Conservation (phyloP, 2,888 invertebrate genomes). For the Amitus sp. region DNA sequence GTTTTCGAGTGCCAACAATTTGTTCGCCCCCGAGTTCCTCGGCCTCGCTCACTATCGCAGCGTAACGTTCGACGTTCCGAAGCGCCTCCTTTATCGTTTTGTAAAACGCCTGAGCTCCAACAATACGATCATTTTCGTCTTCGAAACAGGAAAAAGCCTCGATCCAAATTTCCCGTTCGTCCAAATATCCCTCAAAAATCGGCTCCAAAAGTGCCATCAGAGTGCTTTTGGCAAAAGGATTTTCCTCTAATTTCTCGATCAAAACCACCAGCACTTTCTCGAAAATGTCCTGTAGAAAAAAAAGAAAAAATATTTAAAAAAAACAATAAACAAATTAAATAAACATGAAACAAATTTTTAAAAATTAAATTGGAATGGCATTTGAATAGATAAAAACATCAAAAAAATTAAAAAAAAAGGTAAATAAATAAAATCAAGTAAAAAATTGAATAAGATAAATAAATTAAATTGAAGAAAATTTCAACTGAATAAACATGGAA, state of each 20-base stretch:
- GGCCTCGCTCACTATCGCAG: slow-evolving; percentile 42
- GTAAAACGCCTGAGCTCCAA: slow-evolving; percentile 52
- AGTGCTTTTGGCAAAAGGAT: slow-evolving; percentile 66
- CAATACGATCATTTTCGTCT: slow-evolving; percentile 43
- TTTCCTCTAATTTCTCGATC: slow-evolving; percentile 43
- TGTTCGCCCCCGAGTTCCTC: slow-evolving; percentile 47
- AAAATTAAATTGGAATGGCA: too few species aligned
- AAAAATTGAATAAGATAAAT: too few species aligned
- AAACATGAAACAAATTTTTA: too few species aligned
- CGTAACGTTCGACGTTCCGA: slow-evolving; percentile 50
- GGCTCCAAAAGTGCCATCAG: slow-evolving; percentile 71
- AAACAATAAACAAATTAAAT: too few species aligned
- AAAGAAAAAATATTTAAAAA: too few species aligned
- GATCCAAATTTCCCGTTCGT: slow-evolving; percentile 77
- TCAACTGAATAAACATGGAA: too few species aligned
- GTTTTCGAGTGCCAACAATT: slow-evolving; percentile 27
- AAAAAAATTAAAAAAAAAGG: too few species aligned
- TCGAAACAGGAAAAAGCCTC: slow-evolving; percentile 64
- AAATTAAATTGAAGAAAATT: too few species aligned
- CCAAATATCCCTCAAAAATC: slow-evolving; percentile 73
- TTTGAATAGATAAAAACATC: too few species aligned
- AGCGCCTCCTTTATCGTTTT: slow-evolving; percentile 35
- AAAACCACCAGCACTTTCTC: slow-evolving; percentile 49
- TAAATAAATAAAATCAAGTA: too few species aligned
- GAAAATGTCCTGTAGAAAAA: slow-evolving; percentile 47